Conservation (phyloP, 2,797 vertebrate species). For the Coranthus polyacanthus region DNA sequence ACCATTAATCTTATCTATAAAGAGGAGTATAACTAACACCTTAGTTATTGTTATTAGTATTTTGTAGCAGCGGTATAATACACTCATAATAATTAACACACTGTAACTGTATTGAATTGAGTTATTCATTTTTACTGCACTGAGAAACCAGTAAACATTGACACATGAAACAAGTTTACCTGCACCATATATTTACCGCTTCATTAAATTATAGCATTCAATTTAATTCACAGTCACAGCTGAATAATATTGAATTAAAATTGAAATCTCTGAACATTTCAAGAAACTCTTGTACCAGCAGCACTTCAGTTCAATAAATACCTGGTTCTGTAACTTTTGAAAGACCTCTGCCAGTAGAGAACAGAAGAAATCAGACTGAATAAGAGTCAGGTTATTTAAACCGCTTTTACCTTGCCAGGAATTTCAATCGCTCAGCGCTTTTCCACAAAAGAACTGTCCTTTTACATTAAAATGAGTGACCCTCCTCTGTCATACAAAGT, state of each 20-base stretch:
- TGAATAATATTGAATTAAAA: not conserved
- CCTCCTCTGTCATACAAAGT: slow-evolving; percentile 80
- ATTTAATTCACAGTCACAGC: not conserved
- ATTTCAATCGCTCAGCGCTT: slow-evolving; percentile 83
- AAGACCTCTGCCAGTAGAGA: slow-evolving; percentile 44
- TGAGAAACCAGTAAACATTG: not conserved
- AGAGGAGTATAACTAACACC: slow-evolving; percentile 20
- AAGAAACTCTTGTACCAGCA: slow-evolving; percentile 19
- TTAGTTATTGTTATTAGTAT: too few relatives aligned
- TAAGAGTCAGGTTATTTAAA: slow-evolving; percentile 75
- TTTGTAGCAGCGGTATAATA: too few relatives aligned
- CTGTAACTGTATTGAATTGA: not conserved
- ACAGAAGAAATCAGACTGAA: slow-evolving; percentile 70
- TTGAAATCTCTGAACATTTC: slow-evolving; percentile 42
- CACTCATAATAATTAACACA: too few relatives aligned
- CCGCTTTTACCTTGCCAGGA: slow-evolving; percentile 53
- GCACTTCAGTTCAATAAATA: slow-evolving; percentile 49
- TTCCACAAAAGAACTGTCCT: slow-evolving; percentile 88
- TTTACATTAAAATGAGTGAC: slow-evolving; percentile 84
- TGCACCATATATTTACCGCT: not conserved
- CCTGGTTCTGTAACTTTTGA: slow-evolving; percentile 45
- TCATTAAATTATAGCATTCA: slow-evolving; percentile 9
- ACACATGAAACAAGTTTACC: not conserved
- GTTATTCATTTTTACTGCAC: not conserved
- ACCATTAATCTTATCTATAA: slow-evolving; percentile 59